Percentiles rank a stretch among this genome's conserved stretches.
phyloP scores from a whole-genome alignment of 2,113 vertebrate genomes.

The rabbit (Oryctolagus cuniculus) region DNA sequence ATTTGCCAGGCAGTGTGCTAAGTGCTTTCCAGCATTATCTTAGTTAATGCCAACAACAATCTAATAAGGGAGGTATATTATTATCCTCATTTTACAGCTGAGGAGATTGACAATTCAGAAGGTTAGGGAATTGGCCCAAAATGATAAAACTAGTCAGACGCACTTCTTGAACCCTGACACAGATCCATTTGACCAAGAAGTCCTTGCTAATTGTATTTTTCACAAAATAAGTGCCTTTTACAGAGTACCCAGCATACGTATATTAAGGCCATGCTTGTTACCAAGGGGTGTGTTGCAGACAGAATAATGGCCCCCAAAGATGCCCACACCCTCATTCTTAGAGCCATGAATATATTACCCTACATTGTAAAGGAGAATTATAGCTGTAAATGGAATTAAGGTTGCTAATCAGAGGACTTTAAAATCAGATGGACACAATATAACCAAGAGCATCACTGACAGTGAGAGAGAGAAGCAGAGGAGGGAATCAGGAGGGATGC shows the following conservation, averaged over 20 bases:
- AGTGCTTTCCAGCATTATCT: slow-evolving; percentile 11
- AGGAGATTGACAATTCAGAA: background rate
- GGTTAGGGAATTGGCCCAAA: background rate
- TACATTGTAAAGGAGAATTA: background rate
- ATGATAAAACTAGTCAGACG: slow-evolving; percentile 2
- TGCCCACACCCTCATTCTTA: background rate
- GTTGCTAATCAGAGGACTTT: background rate
- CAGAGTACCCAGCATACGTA: background rate
- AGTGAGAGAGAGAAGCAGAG: background rate
- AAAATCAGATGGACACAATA: background rate
- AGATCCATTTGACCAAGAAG: background rate
- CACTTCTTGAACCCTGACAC: background rate
- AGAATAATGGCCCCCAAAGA: background rate
- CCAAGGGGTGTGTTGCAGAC: background rate
- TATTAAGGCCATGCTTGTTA: background rate
- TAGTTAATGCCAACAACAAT: slow-evolving; percentile 48
- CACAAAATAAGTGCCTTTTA: background rate
- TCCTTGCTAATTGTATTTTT: background rate
- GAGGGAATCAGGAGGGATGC: background rate
- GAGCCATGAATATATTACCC: background rate
- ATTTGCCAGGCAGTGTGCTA: background rate
- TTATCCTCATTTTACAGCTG: slow-evolving; percentile 2
- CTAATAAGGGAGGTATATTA: background rate
- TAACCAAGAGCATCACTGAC: background rate
- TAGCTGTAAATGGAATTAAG: background rate